Base-by-base conservation (phyloP, 2,113 vertebrate genomes). In the Myrmecobius fasciatus region DNA sequence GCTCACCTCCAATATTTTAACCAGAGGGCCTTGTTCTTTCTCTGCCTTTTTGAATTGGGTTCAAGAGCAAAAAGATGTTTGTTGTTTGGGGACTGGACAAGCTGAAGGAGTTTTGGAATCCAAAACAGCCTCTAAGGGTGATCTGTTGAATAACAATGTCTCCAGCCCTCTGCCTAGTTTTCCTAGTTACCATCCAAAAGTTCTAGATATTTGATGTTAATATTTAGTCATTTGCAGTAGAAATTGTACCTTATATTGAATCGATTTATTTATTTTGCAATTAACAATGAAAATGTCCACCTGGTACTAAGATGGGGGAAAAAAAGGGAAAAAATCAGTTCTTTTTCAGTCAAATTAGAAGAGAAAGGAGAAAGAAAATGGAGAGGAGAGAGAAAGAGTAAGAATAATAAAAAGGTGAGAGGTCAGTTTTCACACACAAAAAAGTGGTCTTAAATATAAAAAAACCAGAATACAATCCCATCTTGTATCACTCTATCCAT, bases 11-110 rank as follows among this genome's bases (percentile, higher is more conserved):
- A 97, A 92, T 1, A 89, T 94, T 96, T 83, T 56, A 53, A 43
- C 89, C 91, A 91, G 49, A 89, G 28, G 53, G 96, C 89, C 95
- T 95, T 94, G 60, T 92, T 97, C 94, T 96, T 93, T 97, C 88
- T 94, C 11, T 96, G 95, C 94, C 96, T 48, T 92, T 92, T 90
- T 97, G 97, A 96, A 95, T 95, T 94, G 95, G 89, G 95, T 98
- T 97, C 96, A 95, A 96, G 94, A 97, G 98, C 89, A 94, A 97
- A 97, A 94, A 95, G 96, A 95, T 96, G 90, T 95, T 97, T 97
- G 96, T 95, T 96, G 92, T 97, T 97, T 96, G 92, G 97, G 91
- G 89, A 94, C 94, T 97, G 92, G 93, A 97, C 95, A 90, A 75
- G 95, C 9, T 91, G 95, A 96, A 94, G 96, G 94, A 96, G 94